phyloP scores from a whole-genome alignment of 2,113 vertebrate genomes.

The Macrotis lagotis region DNA sequence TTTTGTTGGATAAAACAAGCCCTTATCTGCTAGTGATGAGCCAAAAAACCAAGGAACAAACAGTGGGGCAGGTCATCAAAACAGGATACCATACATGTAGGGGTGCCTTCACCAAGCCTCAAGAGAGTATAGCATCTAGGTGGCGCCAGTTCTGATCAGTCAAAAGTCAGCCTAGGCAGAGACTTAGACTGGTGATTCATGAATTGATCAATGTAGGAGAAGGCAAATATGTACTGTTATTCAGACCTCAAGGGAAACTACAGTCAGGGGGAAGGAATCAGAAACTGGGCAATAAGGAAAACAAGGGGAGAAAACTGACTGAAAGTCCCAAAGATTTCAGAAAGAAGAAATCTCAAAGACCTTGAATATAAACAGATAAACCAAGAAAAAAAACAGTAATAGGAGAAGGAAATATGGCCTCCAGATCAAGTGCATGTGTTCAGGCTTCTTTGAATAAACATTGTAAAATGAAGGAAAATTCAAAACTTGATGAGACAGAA shows the following conservation, averaged over 20 bases:
- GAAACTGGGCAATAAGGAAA: not conserved
- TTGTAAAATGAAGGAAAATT: not conserved
- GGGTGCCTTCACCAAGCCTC: not conserved
- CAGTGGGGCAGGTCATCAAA: not conserved
- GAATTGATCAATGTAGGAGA: not conserved
- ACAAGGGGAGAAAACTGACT: not conserved
- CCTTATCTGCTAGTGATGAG: not conserved
- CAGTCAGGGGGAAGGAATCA: not conserved
- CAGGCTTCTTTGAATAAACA: not conserved
- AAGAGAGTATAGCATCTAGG: not conserved
- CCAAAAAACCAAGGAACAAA: not conserved
- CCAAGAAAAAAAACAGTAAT: not conserved
- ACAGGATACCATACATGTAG: not conserved
- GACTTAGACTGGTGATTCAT: not conserved
- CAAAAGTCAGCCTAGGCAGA: not conserved
- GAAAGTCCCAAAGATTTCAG: not conserved
- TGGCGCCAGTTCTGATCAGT: not conserved
- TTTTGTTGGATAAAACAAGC: not conserved
- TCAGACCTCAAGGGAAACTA: not conserved
- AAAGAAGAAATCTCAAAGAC: not conserved
- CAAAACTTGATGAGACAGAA: not conserved
- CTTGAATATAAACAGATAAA: not conserved
- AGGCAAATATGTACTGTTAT: not conserved
- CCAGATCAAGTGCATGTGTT: not conserved
- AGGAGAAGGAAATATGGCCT: not conserved